Base-by-base conservation (phyloP, 2,113 vertebrate species). In the Spilogale gracilis region DNA sequence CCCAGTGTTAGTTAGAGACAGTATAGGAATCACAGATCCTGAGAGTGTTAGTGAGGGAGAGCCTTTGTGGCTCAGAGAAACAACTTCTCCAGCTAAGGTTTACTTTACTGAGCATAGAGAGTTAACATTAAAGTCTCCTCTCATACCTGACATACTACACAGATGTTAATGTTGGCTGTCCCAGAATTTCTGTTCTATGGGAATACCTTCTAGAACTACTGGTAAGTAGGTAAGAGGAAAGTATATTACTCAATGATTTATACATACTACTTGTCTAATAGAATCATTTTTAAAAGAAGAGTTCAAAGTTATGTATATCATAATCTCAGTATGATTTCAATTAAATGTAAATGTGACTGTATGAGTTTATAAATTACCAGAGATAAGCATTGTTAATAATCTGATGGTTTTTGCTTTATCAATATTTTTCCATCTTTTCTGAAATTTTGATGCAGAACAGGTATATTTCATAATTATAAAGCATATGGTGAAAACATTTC, bases 171-270 rank as follows among this genome's bases (percentile, higher is more conserved):
- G 54, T 95, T 60, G 38, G 20, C 97, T 87, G 61, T 97, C 76
- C 30, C 50, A 95, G 91, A 61, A 91, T 97, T 96, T 97, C 91
- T 95, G 93, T 74, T 87, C 56, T n/a, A 84, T 67, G 32, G 3
- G 4, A 54, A 81, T 27, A 61, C 5, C 6, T 78, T 91, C 43
- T 60, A 88, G n/a, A 91, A 3, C 4, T 32, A 13, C 25, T 67
- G 5, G 2, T 52, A 94, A 54, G 9, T 95, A 89, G n/a, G 1
- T 90, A 84, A 95, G 50, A 74, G 23, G 6, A 13, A 95, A 69
- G 76, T 63, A 60, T 54, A 76, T 61, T 79, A 84, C 67, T 65
- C 69, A 88, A 25, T 50, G 71, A 73, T 91, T 87, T 88, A 48
- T 21, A 56, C 52, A 38, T 3, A 23, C 63, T 63, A 21, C 14